These are phyloP conservation scores for Pseudopleuronectes americanus DNA, from an alignment of 2,797 vertebrate species.

Conservation along the genomic window DNA sequence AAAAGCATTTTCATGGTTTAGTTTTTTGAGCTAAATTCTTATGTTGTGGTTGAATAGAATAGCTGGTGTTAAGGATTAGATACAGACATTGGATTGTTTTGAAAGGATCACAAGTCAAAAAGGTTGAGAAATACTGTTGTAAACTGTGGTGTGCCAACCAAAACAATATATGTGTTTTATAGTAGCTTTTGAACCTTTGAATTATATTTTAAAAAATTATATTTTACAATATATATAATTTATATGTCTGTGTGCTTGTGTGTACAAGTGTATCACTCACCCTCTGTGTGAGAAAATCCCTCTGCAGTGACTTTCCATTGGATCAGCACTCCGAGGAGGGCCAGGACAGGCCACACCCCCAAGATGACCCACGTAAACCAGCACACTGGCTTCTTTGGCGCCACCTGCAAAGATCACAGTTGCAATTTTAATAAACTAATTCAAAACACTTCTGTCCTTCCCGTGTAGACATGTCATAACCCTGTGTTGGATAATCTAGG, in stretches of 20 bases:
- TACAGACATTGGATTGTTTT: neutral
- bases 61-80: neutral
- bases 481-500: too few species aligned
- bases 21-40: neutral
- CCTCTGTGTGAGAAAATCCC: constrained; percentile 97
- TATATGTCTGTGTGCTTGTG: neutral
- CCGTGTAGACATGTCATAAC: neutral
- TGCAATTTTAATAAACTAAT: neutral
- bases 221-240: too few species aligned
- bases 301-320: constrained; percentile 98
- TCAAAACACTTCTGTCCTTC: neutral
- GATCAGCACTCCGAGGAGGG: constrained; percentile 92
- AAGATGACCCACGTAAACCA: constrained; percentile 99
- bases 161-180: neutral
- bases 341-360: constrained; percentile 94
- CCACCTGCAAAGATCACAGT: constrained; percentile 77
- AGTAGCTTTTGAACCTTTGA: neutral
- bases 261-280: constrained; percentile 77
- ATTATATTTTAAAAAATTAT: too few species aligned
- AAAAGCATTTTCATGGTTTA: neutral
- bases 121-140: neutral
- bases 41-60: neutral
- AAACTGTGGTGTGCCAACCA: neutral
- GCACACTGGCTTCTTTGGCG: constrained; percentile 90
- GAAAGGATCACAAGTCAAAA: neutral